Evolutionary conservation across 2,888 invertebrate species (phyloP).

Genomic region (Loripinus fragilis): DNA sequence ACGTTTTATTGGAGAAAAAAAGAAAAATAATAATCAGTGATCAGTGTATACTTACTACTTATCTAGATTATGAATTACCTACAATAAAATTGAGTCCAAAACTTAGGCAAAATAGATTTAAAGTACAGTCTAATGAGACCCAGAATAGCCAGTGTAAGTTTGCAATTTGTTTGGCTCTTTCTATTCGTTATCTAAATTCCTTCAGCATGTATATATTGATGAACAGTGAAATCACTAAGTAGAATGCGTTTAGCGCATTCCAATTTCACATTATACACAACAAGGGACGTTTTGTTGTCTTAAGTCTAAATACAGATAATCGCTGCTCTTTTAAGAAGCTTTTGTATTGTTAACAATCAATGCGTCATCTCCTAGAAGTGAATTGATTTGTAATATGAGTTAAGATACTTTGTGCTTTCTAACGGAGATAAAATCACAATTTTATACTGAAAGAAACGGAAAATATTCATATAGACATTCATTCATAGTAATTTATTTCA

Average conservation of each 20-base stretch:
- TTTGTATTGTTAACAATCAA: background rate
- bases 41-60: too few relatives aligned
- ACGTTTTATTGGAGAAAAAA: too few relatives aligned
- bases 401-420: constrained; percentile 9
- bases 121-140: too few relatives aligned
- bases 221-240: background rate
- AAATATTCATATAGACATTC: background rate
- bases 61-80: too few relatives aligned
- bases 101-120: too few relatives aligned
- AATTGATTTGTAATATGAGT: constrained; percentile 10
- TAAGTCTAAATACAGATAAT: background rate
- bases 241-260: too few relatives aligned
- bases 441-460: background rate
- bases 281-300: background rate
- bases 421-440: background rate
- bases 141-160: too few relatives aligned
- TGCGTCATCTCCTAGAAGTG: constrained; percentile 5
- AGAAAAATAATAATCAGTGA: too few relatives aligned
- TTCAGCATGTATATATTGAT: background rate
- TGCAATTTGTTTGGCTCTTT: too few relatives aligned
- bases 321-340: background rate
- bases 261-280: too few relatives aligned
- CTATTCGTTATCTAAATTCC: too few relatives aligned
- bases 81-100: too few relatives aligned
- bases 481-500: background rate